phyloP scores from a whole-genome alignment of 2,797 vertebrate species.

The Galagoides demidoff region DNA sequence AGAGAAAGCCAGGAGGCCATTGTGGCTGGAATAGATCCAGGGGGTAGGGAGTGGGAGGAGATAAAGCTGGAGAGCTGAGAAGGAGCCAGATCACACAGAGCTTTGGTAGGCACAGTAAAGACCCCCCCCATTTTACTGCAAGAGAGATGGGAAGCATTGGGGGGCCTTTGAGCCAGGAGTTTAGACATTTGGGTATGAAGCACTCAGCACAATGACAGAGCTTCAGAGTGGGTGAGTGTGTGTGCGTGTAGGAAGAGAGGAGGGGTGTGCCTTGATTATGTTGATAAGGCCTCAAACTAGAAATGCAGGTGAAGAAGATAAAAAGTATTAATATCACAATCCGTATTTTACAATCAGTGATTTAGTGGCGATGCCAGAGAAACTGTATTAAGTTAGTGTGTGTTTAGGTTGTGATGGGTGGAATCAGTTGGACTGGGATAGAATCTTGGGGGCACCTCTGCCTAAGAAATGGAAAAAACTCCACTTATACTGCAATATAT shows the following conservation, averaged over 20 bases:
- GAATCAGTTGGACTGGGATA: background rate
- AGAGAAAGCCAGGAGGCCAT: constrained; percentile 14
- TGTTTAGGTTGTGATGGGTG: background rate
- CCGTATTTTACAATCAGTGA: background rate
- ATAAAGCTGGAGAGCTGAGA: background rate
- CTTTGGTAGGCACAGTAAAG: constrained; percentile 2
- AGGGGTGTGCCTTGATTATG: background rate
- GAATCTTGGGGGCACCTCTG: background rate
- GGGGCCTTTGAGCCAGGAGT: background rate
- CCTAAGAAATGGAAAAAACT: background rate
- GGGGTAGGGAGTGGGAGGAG: background rate
- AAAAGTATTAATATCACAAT: background rate
- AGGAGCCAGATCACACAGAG: background rate
- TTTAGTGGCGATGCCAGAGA: background rate
- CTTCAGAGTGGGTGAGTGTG: background rate
- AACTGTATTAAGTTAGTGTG: background rate
- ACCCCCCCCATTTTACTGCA: background rate
- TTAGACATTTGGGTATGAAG: background rate
- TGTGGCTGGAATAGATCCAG: background rate
- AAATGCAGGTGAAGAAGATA: background rate
- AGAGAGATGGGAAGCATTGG: background rate
- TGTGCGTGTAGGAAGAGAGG: background rate
- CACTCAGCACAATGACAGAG: background rate
- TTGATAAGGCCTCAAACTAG: background rate
- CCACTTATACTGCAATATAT: background rate